These are phyloP conservation scores for Lepisosteus osseus DNA, from an alignment of 2,113 vertebrate species.

Conservation along the genomic window DNA sequence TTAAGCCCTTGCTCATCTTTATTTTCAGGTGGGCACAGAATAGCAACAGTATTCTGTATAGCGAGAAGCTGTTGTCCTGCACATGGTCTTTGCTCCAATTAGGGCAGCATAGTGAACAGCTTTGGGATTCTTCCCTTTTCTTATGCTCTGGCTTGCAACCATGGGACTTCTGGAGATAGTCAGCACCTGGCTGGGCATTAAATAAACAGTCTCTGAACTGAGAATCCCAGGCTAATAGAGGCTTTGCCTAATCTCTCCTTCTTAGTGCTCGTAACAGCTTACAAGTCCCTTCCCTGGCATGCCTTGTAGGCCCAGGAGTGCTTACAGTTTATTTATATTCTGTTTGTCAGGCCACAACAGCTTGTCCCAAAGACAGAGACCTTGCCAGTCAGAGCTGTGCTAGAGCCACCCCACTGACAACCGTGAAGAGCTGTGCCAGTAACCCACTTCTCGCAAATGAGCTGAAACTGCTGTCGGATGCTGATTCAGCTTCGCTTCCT, in stretches of 20 bases:
- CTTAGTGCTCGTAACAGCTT: constrained; percentile 63
- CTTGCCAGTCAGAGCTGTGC: constrained; percentile 19
- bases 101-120: no score
- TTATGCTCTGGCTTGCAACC: constrained; percentile 4
- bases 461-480: no score
- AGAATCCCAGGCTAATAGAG: constrained; percentile 68
- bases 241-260: constrained; percentile 69
- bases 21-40: no score
- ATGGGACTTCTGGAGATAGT: constrained; percentile 19
- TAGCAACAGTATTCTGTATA: no score
- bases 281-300: constrained; percentile 49
- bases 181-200: constrained; percentile 43
- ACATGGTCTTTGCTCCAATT: no score
- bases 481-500: no score
- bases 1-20: no score
- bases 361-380: constrained; percentile 36
- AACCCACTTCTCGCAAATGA: constrained; percentile 5
- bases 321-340: constrained; percentile 71
- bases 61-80: no score
- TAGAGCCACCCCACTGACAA: neutral
- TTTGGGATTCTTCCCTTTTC: no score
- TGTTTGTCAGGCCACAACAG: constrained; percentile 39
- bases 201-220: constrained; percentile 62
- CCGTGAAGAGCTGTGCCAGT: constrained; percentile 10
- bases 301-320: constrained; percentile 45